phyloP scores from a whole-genome alignment of 2,113 vertebrate species.

The Triplophysa rosa region DNA sequence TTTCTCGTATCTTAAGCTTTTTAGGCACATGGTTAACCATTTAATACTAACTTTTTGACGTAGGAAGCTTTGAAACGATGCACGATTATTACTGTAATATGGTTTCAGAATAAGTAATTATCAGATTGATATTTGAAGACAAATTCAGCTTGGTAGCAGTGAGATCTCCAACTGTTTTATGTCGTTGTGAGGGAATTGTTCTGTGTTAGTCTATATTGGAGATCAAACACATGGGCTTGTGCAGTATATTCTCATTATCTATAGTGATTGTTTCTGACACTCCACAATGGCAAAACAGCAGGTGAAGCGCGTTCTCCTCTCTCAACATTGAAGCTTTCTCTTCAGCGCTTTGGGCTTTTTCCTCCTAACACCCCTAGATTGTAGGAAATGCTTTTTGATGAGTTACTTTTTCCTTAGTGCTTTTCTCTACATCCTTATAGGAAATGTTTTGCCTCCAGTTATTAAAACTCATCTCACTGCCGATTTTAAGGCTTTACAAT shows the following conservation, averaged over 20 bases:
- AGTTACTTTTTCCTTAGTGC: neutral
- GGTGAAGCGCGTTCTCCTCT: constrained; percentile 8
- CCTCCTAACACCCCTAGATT: neutral
- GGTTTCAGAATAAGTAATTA: too few species aligned
- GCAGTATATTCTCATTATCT: constrained; percentile 12
- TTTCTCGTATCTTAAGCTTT: constrained; percentile 2
- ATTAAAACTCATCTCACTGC: neutral
- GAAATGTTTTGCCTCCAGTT: too few species aligned
- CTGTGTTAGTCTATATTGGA: neutral
- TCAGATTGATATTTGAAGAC: neutral
- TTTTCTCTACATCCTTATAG: too few species aligned
- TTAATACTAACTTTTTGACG: neutral
- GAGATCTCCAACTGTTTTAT: neutral
- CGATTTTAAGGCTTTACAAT: neutral
- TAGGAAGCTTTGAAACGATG: neutral
- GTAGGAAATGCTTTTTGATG: neutral
- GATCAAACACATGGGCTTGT: constrained; percentile 19
- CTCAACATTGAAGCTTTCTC: neutral
- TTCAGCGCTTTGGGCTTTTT: neutral
- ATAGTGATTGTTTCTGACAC: constrained; percentile 19
- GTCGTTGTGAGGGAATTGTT: neutral
- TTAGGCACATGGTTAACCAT: neutral
- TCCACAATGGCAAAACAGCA: constrained; percentile 8
- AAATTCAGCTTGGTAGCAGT: neutral
- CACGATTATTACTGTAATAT: neutral